Evolutionary conservation across 2,113 vertebrate species (phyloP), one percentile per base, ranked within the genome.

Genomic region (Trogon surrucura): DNA sequence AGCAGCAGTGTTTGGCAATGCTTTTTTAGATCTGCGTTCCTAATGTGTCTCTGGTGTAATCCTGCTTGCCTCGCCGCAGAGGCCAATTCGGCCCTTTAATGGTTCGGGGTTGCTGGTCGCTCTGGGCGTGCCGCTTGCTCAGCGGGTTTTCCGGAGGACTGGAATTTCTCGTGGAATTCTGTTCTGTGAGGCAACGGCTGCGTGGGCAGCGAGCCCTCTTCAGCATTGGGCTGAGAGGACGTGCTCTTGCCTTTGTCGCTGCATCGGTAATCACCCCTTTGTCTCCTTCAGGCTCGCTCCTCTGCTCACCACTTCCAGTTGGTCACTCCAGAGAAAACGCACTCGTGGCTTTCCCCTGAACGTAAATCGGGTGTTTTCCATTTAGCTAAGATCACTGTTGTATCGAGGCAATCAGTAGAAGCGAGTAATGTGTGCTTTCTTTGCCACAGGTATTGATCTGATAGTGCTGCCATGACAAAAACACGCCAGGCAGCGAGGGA

Each of bases 131-230:
- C 89, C 89, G 71, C 87, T 94, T 6, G 2, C 77, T 77, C 16
- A 9, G 95, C 82, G 92, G 25, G 58, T 86, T 88, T 57, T 95
- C 89, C 20, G 64, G 71, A 89, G 50, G 80, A 80, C 94, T 89
- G 88, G 88, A 93, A 95, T 93, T 84, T 65, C 87, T 77, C 53
- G 53, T 61, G 79, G 93, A 92, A 80, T 94, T 83, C 73, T n/a
- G 13, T 70, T 54, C 60, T 45, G 72, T 74, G 85, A 92, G 41
- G 93, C 91, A 93, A 44, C 4, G 54, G 79, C 89, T 91, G 80
- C 41, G 93, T 95, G 91, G 93, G 96, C 86, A 93, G 69, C 0
- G 29, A 77, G 80, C 36, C 21, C 69, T 66, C 34, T 51, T 58
- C 85, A 11, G 3, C 65, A 11, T 10, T 1, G 5, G 62, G 3